Conservation (phyloP, 2,888 invertebrate species). For the Drosophila anomelani region DNA sequence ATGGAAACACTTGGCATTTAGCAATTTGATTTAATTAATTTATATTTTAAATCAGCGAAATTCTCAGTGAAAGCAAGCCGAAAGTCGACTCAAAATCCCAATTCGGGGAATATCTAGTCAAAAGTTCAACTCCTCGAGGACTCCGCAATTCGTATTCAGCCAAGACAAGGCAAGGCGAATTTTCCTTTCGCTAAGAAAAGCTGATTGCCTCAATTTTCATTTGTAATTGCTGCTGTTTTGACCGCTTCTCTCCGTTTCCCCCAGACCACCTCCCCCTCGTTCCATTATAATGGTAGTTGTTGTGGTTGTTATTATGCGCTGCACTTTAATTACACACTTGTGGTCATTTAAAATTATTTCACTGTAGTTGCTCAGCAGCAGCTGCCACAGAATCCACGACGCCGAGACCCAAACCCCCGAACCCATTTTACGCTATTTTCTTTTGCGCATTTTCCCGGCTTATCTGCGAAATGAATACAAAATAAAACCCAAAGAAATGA, state of each 20-base stretch:
- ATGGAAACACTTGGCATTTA: slow-evolving; percentile 18
- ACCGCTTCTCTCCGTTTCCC: neutral
- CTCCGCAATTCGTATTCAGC: slow-evolving; percentile 18
- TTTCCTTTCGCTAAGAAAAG: slow-evolving; percentile 42
- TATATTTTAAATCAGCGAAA: slow-evolving; percentile 26
- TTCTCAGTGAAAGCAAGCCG: slow-evolving; percentile 10
- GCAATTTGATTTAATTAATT: slow-evolving; percentile 27
- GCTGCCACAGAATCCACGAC: slow-evolving; percentile 62
- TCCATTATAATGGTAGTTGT: slow-evolving; percentile 43
- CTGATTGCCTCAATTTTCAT: slow-evolving; percentile 63
- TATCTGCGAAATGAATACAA: slow-evolving; percentile 71
- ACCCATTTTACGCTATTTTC: slow-evolving; percentile 32
- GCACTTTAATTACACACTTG: slow-evolving; percentile 78
- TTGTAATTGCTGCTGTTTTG: slow-evolving; percentile 38
- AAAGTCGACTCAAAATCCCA: slow-evolving; percentile 13
- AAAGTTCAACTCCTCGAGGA: slow-evolving; percentile 43
- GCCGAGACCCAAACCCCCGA: slow-evolving; percentile 3
- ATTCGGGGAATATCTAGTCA: slow-evolving; percentile 24
- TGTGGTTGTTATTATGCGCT: slow-evolving; percentile 66
- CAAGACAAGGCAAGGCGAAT: slow-evolving; percentile 20
- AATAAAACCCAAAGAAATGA: slow-evolving; percentile 56
- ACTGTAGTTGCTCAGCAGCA: slow-evolving; percentile 61
- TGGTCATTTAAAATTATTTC: slow-evolving; percentile 79
- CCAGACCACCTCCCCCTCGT: neutral
- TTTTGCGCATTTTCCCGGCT: slow-evolving; percentile 64